Percentiles rank a stretch among this genome's conserved stretches.
Conservation (phyloP, 2,113 vertebrate genomes). For the Pomatostomus ruficeps region DNA sequence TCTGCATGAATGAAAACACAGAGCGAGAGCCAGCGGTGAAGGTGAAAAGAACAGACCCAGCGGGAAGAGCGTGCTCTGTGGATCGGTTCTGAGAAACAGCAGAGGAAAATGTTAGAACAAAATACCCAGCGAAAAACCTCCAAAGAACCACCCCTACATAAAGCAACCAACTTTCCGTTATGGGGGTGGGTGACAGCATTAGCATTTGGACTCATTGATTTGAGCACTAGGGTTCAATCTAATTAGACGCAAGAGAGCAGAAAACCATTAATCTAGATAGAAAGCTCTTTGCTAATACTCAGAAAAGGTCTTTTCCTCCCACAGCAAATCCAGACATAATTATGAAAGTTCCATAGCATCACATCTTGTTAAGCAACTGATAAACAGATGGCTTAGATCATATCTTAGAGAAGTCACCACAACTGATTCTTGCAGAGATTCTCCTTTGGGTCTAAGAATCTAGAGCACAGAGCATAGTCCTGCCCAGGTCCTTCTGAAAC, state of each 20-base stretch:
- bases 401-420: not conserved
- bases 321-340: not conserved
- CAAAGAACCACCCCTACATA: not conserved
- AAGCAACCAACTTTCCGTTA: accelerated
- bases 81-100: not conserved
- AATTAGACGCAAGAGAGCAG: not conserved
- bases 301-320: not conserved
- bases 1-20: not conserved
- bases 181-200: not conserved
- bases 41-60: slow-evolving; percentile 3
- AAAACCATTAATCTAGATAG: not conserved
- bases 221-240: not conserved
- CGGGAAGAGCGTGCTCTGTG: not conserved
- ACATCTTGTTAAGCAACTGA: not conserved
- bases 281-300: not conserved
- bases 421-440: not conserved
- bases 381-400: not conserved
- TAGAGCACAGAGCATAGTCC: not conserved
- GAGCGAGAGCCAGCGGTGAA: not conserved
- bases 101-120: not conserved
- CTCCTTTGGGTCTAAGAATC: not conserved
- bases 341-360: not conserved
- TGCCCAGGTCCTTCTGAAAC: not conserved
- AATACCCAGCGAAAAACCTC: not conserved
- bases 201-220: not conserved